Percentiles rank a stretch among this genome's conserved stretches.
Conservation (phyloP, 2,113 vertebrate genomes). For the Hydropotes inermis region DNA sequence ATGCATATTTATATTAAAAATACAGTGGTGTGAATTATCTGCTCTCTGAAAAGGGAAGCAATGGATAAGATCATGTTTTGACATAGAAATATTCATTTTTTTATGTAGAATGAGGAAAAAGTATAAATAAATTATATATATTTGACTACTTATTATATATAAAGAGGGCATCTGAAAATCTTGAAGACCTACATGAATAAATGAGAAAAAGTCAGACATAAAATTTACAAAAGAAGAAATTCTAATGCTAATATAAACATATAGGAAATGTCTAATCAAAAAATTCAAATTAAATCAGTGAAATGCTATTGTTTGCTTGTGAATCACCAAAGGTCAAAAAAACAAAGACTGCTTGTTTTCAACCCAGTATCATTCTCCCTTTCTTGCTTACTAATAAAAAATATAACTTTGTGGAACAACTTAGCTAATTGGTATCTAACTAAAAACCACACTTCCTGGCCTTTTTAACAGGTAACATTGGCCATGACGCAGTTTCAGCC, state of each 20-base stretch:
- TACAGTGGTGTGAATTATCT: neutral
- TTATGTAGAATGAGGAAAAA: neutral
- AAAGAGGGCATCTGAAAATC: neutral
- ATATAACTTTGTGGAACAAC: neutral
- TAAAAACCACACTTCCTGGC: neutral
- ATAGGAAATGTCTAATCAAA: neutral
- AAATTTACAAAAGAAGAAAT: conserved; percentile 28
- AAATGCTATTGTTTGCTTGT: neutral
- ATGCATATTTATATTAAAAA: neutral
- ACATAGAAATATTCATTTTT: conserved; percentile 11
- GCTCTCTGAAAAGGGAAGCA: conserved; percentile 12
- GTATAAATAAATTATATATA: neutral
- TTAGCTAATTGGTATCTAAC: neutral
- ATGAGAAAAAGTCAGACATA: neutral
- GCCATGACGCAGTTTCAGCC: neutral
- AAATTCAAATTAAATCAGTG: neutral
- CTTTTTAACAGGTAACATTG: neutral
- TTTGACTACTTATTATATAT: neutral
- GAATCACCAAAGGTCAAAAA: conserved; percentile 31
- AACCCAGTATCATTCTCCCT: neutral
- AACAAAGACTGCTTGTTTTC: neutral
- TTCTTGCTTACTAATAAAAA: neutral
- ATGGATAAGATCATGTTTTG: neutral
- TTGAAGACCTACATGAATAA: neutral
- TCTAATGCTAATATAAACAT: neutral